phyloP scores from a whole-genome alignment of 2,797 vertebrate genomes.

The Hippocampus kuda region DNA sequence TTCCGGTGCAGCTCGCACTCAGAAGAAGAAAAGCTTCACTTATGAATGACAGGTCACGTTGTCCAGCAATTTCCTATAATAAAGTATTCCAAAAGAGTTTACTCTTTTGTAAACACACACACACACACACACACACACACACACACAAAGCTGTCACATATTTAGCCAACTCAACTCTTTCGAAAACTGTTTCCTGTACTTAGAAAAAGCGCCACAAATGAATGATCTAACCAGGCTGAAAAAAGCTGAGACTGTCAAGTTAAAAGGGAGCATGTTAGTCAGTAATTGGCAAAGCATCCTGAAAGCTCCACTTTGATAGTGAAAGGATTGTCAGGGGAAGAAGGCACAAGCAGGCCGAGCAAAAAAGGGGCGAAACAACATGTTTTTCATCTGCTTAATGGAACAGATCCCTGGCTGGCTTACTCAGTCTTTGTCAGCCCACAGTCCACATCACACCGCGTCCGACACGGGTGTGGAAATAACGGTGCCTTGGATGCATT shows the following conservation, averaged over 20 bases:
- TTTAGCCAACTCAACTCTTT: neutral
- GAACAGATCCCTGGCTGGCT: constrained; percentile 24
- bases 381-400: constrained; percentile 31
- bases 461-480: neutral
- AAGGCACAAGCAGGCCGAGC: constrained; percentile 3
- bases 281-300: constrained; percentile 15
- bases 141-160: neutral
- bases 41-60: neutral
- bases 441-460: constrained; percentile 17
- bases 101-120: neutral
- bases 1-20: neutral
- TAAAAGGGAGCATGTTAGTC: constrained; percentile 3
- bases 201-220: constrained; percentile 3
- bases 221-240: constrained; percentile 14
- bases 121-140: neutral
- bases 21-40: neutral
- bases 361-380: constrained; percentile 21
- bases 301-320: constrained; percentile 12
- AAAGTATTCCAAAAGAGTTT: neutral
- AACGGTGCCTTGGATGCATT: neutral
- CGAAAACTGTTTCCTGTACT: constrained; percentile 7
- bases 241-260: constrained; percentile 9
- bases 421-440: constrained; percentile 16
- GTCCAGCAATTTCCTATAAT: neutral
- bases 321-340: constrained; percentile 8